Evolutionary conservation across 2,888 invertebrate genomes (phyloP), one percentile per base, ranked within the genome.

Genomic region (Rotaria sp.): DNA sequence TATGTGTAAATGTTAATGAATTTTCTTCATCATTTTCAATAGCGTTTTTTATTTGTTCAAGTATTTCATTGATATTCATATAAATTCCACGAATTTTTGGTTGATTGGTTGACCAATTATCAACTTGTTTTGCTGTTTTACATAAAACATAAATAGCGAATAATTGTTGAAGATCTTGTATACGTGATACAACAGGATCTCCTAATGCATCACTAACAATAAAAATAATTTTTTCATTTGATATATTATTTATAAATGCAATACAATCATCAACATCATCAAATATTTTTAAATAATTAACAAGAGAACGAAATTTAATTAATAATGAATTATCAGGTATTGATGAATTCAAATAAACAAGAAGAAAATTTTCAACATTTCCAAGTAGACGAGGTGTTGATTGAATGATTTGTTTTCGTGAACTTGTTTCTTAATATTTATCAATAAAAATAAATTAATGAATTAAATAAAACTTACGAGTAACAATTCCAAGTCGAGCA

Each of bases 161-260:
- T 80, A 80, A 45, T 80, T 80, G 80, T n/a, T 41, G 80, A 26
- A 80, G 80, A 45, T 80, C 80, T 80, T 80, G 45, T n/a, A 80
- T 80, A 15, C 80, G 80, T 45, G 41, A 45, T 80, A 80, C n/a
- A 80, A 45, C 26, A 13, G 80, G n/a, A 80, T 80, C 45, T 10
- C 45, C 45, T 26, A 80, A 45, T n/a, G 26, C 26, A 45, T 80
- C 45, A 4, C 11, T 45, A 4, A 80, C 41, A 45, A 80, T 80
- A 15, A 80, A 45, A 45, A 41, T 11, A 10, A 80, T 38, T 45
- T 80, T 41, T 18, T 80, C 80, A 80, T 41, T 80, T 15, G n/a
- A 26, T 1, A 80, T 41, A 21, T 15, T 80, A 41, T 80, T 45
- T 26, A 80, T 80, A 18, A 45, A 80, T 45, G 45, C 45, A 45